phyloP scores from a whole-genome alignment of 2,113 vertebrate species.

The Ochotona curzoniae region DNA sequence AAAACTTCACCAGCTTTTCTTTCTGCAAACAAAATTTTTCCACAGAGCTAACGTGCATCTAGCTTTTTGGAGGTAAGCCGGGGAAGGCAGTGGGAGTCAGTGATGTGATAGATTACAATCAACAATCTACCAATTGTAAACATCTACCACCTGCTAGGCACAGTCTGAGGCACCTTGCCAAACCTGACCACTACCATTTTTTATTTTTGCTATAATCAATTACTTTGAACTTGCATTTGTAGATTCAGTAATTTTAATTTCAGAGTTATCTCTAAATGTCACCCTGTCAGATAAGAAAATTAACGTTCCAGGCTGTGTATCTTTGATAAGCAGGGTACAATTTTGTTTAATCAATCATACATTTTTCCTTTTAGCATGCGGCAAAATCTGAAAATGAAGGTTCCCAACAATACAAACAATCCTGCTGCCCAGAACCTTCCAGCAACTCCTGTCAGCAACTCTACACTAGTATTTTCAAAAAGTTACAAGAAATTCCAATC shows the following conservation, averaged over 20 bases:
- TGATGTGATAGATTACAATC: no score
- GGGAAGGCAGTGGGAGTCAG: no score
- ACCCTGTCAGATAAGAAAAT: neutral
- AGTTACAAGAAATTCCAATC: neutral
- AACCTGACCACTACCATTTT: neutral
- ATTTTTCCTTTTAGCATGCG: constrained; percentile 20
- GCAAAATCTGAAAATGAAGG: neutral
- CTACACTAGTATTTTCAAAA: neutral
- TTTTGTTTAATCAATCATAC: neutral
- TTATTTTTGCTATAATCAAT: neutral
- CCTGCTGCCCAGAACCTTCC: neutral
- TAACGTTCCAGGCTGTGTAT: neutral
- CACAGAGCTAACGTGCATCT: neutral
- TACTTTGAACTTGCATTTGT: neutral
- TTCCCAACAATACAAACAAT: neutral
- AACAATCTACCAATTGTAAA: constrained; percentile 14
- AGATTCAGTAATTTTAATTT: constrained; percentile 13
- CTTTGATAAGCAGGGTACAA: neutral
- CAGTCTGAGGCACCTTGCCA: neutral
- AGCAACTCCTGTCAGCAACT: neutral
- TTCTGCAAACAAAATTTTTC: constrained; percentile 18
- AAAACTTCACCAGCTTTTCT: neutral
- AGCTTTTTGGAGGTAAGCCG: neutral
- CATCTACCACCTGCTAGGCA: neutral
- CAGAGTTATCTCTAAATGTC: neutral